These are phyloP conservation scores for Argopecten irradians DNA, from an alignment of 1,140 invertebrate genomes.

Conservation along the genomic window DNA sequence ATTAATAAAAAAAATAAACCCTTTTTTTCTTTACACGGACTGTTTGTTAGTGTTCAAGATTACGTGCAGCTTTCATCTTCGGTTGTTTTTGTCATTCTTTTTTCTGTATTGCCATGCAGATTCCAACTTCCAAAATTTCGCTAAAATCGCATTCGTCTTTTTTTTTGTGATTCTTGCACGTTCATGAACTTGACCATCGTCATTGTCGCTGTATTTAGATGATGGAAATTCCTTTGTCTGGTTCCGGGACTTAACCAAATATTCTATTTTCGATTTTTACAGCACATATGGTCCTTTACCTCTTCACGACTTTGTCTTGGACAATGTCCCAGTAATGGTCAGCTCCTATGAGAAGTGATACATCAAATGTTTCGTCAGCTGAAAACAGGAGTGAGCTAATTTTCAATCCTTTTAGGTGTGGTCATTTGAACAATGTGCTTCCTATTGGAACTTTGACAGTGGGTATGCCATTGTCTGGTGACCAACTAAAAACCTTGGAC, in stretches of 20 bases:
- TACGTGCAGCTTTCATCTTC: neutral
- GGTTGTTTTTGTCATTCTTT: neutral
- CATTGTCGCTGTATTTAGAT: neutral
- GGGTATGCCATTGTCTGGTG: constrained; percentile 27
- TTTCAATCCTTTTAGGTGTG: constrained; percentile 34
- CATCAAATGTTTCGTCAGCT: neutral
- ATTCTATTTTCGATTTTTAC: constrained; percentile 42
- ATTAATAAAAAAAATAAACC: no score
- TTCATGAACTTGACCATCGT: neutral
- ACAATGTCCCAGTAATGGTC: constrained; percentile 38
- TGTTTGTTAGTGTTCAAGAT: neutral
- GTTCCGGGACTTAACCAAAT: constrained; percentile 41
- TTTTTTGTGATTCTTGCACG: neutral
- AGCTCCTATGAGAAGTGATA: constrained; percentile 39
- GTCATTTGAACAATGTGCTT: neutral
- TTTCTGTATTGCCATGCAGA: neutral
- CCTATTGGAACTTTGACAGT: neutral
- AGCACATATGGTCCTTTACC: constrained; percentile 31
- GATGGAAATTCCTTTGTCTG: neutral
- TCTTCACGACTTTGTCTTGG: constrained; percentile 31
- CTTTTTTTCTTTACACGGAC: neutral
- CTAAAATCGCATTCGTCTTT: neutral
- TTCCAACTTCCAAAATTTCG: neutral
- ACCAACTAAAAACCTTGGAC: constrained; percentile 40
- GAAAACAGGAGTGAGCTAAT: constrained; percentile 39